phyloP scores from a whole-genome alignment of 2,113 vertebrate genomes.

The Mustelus asterias region DNA sequence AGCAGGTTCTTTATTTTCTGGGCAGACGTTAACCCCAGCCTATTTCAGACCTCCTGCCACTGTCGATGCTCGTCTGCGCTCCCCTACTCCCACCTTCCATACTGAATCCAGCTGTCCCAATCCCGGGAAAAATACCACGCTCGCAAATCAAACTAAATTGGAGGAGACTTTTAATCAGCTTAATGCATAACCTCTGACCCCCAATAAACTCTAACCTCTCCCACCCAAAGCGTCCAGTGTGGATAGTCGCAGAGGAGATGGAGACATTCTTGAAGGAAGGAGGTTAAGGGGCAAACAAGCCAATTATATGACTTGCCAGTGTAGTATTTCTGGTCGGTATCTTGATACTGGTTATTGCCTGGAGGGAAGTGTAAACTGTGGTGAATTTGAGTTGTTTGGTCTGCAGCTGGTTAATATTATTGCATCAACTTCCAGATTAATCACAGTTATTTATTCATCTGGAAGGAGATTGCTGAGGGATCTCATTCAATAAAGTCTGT shows the following conservation, averaged over 20 bases:
- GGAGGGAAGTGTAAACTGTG: not conserved
- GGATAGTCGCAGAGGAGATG: not conserved
- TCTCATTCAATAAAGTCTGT: not conserved
- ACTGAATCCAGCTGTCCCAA: not conserved
- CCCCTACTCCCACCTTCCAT: not conserved
- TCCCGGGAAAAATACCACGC: not conserved
- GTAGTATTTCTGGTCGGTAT: not conserved
- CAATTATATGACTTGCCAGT: not conserved
- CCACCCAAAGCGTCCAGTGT: slow-evolving; percentile 3
- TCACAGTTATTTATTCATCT: not conserved
- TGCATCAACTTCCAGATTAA: slow-evolving; percentile 2
- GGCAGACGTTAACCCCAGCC: not conserved
- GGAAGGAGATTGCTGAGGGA: not conserved
- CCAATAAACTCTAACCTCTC: slow-evolving; percentile 28
- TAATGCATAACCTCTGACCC: slow-evolving; percentile 7
- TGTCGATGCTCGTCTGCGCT: not conserved
- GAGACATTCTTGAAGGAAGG: not conserved
- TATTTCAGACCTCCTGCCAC: not conserved
- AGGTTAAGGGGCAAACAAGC: slow-evolving; percentile 11
- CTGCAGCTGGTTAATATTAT: not conserved
- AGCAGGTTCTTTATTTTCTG: not conserved
- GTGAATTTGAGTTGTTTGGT: not conserved
- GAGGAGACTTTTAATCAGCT: slow-evolving; percentile 25
- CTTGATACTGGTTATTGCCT: not conserved
- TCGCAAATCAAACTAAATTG: slow-evolving; percentile 16